Evolutionary conservation across 2,888 invertebrate genomes (phyloP), one percentile per base, ranked within the genome.

Genomic region (Thymelicus acteon): DNA sequence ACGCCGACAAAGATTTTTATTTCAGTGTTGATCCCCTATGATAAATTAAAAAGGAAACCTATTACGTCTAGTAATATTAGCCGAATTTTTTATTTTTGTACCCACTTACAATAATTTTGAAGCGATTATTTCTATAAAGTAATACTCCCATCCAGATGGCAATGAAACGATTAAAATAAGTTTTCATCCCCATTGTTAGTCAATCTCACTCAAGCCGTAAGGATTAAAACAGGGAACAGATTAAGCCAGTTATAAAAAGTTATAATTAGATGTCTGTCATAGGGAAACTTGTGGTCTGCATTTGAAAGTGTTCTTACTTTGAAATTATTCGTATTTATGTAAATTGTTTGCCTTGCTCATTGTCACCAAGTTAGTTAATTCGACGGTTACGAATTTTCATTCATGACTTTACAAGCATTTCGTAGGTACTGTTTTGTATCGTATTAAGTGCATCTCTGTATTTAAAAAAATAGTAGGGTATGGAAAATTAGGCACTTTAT

Each of bases 241-340:
- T 70, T 70, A 70, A 70, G 70, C 64, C 70, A 52, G 64, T 70
- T 70, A 70, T 60, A 70, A 70, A 70, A 70, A 70, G 70, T 70
- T 70, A 70, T 70, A 70, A 70, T 70, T 70, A 70, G 64, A 70
- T 70, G 70, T 70, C 70, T 70, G 70, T 70, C 70, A 70, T 70
- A 58, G 64, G 64, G 60, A 70, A 70, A 70, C 70, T 70, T 70
- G 70, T 65, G 70, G 64, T 65, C 70, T 70, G 64, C 64, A 60
- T 70, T 70, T 65, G 52, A 70, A 70, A 70, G 64, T 70, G 70
- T 70, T 58, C 63, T 58, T 69, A 49, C 63, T 69, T 69, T 69
- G 39, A 69, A 63, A 69, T 69, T 69, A 69, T 69, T 63, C 69
- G 58, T 64, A 69, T 69, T 69, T 69, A 69, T 69, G 69, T 63